These are phyloP conservation scores for Phaethon lepturus DNA, from an alignment of 2,113 vertebrate species.

Conservation along the genomic window DNA sequence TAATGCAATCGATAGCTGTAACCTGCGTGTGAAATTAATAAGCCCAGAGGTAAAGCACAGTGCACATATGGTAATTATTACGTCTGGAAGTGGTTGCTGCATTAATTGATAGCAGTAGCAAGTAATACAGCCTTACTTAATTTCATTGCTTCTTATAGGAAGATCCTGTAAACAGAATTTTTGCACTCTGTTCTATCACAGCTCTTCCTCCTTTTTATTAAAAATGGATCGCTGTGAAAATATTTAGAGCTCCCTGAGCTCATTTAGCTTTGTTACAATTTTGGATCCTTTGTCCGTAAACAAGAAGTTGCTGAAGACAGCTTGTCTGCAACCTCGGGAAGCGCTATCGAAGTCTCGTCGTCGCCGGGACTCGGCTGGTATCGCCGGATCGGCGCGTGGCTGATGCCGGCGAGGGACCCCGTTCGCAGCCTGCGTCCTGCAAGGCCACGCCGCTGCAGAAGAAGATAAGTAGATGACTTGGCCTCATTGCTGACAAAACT, in stretches of 20 bases:
- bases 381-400: background rate
- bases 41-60: conserved; percentile 50
- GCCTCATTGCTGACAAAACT: background rate
- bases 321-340: background rate
- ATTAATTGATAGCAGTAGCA: conserved; percentile 70
- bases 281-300: background rate
- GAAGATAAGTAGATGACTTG: background rate
- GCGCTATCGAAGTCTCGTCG: background rate
- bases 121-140: conserved; percentile 54
- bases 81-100: conserved; percentile 55
- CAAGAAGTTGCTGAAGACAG: background rate
- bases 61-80: conserved; percentile 59
- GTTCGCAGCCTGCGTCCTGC: background rate
- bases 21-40: conserved; percentile 49
- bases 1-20: background rate
- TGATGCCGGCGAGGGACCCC: background rate
- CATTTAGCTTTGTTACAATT: background rate
- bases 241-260: background rate
- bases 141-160: conserved; percentile 40
- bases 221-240: background rate
- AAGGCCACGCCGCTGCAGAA: background rate
- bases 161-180: conserved; percentile 39
- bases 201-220: conserved; percentile 25
- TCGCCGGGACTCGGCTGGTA: background rate
- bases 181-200: conserved; percentile 5